Conservation (phyloP, 2,113 vertebrate species). For the Gobiocypris rarus region DNA sequence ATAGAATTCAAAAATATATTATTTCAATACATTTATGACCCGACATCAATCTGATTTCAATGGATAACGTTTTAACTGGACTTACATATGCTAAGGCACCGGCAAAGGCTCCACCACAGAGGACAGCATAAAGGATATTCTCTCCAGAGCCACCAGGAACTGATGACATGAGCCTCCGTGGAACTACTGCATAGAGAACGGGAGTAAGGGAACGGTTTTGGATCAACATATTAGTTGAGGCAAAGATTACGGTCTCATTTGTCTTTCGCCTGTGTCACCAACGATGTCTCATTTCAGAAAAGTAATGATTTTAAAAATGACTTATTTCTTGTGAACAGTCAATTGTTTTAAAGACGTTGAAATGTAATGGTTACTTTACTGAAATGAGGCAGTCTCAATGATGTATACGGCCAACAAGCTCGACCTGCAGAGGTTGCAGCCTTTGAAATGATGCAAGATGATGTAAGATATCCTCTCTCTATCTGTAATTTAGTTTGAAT, state of each 20-base stretch:
- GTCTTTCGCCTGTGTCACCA: too few species aligned
- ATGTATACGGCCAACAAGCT: too few species aligned
- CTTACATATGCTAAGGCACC: conserved; percentile 84
- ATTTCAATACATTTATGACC: neutral
- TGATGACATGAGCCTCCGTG: conserved; percentile 83
- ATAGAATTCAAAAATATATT: conserved; percentile 20
- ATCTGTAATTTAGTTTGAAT: neutral
- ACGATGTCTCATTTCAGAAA: too few species aligned
- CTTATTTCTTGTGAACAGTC: too few species aligned
- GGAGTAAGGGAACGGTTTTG: neutral
- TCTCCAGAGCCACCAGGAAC: conserved; percentile 81
- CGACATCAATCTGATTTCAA: neutral
- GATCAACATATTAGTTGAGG: neutral
- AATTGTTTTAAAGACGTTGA: too few species aligned
- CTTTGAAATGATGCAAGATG: too few species aligned
- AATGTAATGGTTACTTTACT: too few species aligned
- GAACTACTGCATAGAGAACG: conserved; percentile 60
- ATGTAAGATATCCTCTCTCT: neutral
- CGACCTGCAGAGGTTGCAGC: too few species aligned
- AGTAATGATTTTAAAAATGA: too few species aligned
- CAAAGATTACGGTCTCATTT: neutral
- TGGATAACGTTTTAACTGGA: neutral
- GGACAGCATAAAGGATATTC: conserved; percentile 76
- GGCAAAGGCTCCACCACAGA: conserved; percentile 78
- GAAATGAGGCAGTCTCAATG: too few species aligned